phyloP scores from a whole-genome alignment of 2,113 vertebrate species.

The Laticauda colubrina region DNA sequence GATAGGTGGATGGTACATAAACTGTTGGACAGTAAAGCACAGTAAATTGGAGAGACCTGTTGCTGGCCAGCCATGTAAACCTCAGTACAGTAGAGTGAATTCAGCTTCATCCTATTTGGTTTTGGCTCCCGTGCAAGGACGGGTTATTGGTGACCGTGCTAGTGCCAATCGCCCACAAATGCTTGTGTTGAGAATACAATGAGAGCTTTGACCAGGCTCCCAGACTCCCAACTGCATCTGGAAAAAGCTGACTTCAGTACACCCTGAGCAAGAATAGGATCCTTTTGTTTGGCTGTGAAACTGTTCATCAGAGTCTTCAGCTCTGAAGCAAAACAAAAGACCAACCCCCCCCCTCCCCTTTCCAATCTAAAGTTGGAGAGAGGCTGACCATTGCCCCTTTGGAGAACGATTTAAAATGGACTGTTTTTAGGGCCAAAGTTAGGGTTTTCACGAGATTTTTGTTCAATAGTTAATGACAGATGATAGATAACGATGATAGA shows the following conservation, averaged over 20 bases:
- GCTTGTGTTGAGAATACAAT: background rate
- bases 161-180: background rate
- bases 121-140: background rate
- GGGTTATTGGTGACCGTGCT: background rate
- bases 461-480: too few relatives aligned
- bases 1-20: background rate
- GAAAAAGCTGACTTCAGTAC: background rate
- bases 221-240: background rate
- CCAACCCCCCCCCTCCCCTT: accelerated
- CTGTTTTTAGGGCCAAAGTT: background rate
- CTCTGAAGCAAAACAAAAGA: background rate
- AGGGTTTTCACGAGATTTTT: too few relatives aligned
- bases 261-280: background rate
- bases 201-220: conserved; percentile 12
- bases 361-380: background rate
- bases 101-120: too few relatives aligned
- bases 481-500: too few relatives aligned
- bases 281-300: background rate
- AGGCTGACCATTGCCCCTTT: background rate
- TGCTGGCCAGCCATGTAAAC: background rate
- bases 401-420: background rate
- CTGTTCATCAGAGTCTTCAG: background rate
- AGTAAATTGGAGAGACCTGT: background rate
- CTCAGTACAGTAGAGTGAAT: background rate
- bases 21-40: background rate